Base-by-base conservation (phyloP, 1,140 invertebrate species). In the Drosophila athabasca region DNA sequence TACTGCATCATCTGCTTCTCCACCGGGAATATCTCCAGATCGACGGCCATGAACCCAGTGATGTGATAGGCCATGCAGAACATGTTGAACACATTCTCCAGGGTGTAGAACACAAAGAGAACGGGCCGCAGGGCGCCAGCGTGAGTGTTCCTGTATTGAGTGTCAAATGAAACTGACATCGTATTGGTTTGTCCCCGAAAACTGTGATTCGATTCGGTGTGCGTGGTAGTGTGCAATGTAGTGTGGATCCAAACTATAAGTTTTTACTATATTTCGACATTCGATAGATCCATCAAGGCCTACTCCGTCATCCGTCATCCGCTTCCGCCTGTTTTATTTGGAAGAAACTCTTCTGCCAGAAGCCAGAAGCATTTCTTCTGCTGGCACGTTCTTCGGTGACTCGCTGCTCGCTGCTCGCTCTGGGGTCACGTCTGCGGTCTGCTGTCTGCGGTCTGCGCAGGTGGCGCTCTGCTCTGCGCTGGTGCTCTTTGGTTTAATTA, bases 401-500 rank as follows among this genome's bases (percentile, higher is more conserved):
- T 45, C 67, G 26, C 43, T 45, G 57, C 19, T 19, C 45, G 26
- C 6, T n/a, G 29, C n/a, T 35, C 15, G 9, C 5, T 6, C 13
- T 8, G 19, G 8, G 6, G 35, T 44, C 67, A 70, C 67, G 65
- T 69, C 43, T 15, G 31, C 19, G 17, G 17, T 17, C 13, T 17
- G 15, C 17, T 3, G 29, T 68, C 26, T 26, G 24, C 17, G 17
- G 17, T 19, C 17, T 19, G 17, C 17, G 17, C 24, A 24, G 24
- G 24, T 24, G 24, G 24, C 0, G 3, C 24, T 26, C 54, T 31
- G 66, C 57, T 24, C 54, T 31, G 66, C 69, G 57, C 64, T 44
- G 67, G 52, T 70, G 44, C 64, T 69, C 31, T 69, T 39, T 17
- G 45, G 44, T 35, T 58, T 68, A 69, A 69, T 69, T 70, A 70